Conservation (phyloP, 2,113 vertebrate species). For the Anolis sagrei region DNA sequence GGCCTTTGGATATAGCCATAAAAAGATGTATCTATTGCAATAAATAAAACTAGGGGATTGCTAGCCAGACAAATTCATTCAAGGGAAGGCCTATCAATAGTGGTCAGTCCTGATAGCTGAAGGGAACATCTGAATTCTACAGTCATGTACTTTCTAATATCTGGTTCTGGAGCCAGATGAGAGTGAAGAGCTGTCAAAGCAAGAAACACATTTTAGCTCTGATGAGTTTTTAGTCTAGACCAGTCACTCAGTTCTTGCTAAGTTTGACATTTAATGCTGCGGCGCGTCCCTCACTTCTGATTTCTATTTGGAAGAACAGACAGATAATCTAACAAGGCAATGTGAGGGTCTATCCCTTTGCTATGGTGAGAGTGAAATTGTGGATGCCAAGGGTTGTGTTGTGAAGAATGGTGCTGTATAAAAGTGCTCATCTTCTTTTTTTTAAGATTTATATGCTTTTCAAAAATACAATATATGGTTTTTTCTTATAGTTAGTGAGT, state of each 20-base stretch:
- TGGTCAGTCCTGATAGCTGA: background rate
- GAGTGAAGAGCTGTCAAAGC: background rate
- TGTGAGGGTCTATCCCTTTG: too few relatives aligned
- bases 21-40: too few relatives aligned
- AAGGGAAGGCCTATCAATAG: too few relatives aligned
- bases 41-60: background rate
- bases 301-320: background rate
- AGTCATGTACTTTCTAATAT: background rate
- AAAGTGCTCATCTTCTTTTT: background rate
- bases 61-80: background rate
- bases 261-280: background rate
- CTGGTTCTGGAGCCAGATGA: background rate
- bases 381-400: background rate
- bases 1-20: background rate
- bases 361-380: background rate
- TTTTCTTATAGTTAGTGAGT: background rate
- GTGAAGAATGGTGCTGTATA: background rate
- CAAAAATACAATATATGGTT: background rate
- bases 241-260: background rate
- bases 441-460: background rate
- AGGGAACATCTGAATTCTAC: background rate
- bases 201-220: background rate
- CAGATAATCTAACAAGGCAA: background rate
- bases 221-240: background rate
- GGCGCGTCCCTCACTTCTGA: background rate